A percentile compares a stretch with the other conserved stretches of the same genome.
Conservation (phyloP, 1,140 invertebrate species). For the Lordiphosa clarofinis region DNA sequence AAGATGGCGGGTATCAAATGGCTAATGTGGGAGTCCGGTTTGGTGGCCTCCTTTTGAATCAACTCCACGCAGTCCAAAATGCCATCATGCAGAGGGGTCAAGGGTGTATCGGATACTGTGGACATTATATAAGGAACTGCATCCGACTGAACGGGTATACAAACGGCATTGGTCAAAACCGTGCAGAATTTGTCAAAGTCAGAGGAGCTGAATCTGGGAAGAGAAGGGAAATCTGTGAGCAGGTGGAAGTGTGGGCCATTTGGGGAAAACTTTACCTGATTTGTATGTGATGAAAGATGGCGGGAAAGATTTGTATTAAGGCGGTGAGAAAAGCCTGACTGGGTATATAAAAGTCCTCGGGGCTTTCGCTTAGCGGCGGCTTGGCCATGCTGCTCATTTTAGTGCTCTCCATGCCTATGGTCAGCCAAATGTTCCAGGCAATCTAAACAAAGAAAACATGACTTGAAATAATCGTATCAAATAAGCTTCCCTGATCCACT, state of each 20-base stretch:
- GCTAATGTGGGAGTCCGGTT: constrained; percentile 83
- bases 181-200: constrained; percentile 90
- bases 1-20: constrained; percentile 90
- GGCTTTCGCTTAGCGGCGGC: constrained; percentile 35
- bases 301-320: constrained; percentile 95
- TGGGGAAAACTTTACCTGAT: constrained; percentile 81
- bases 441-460: constrained; percentile 41
- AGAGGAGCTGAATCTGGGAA: constrained; percentile 83
- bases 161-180: constrained; percentile 88
- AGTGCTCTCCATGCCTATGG: constrained; percentile 90
- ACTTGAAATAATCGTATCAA: not conserved
- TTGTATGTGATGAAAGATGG: constrained; percentile 94
- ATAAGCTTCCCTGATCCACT: constrained; percentile 10
- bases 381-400: constrained; percentile 83
- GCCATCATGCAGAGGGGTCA: constrained; percentile 92
- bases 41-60: constrained; percentile 89
- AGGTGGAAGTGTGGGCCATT: not conserved
- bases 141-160: constrained; percentile 91
- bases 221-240: not conserved
- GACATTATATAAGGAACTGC: constrained; percentile 89
- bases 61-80: constrained; percentile 90
- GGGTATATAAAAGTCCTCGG: constrained; percentile 88
- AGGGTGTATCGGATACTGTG: constrained; percentile 86
- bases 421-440: constrained; percentile 92
- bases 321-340: constrained; percentile 95